A percentile compares a stretch with the other conserved stretches of the same genome.
These are phyloP conservation scores for Callimorpha dominula DNA, from an alignment of 2,888 invertebrate species.

Conservation along the genomic window DNA sequence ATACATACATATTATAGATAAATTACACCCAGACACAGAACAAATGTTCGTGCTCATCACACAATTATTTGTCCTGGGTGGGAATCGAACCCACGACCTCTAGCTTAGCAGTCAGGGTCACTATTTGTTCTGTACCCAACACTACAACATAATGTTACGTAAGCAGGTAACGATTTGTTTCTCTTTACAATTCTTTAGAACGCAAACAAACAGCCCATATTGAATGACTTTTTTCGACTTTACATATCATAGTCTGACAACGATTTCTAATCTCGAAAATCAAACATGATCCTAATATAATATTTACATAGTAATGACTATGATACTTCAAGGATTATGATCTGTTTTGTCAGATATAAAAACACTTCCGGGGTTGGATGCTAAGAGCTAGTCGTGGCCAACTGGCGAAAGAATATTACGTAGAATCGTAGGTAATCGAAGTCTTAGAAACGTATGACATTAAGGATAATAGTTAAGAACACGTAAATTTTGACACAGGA, in stretches of 20 bases:
- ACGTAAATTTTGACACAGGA: background rate
- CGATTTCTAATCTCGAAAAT: conserved; percentile 7
- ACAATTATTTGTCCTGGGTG: no score
- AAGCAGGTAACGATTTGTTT: conserved; percentile 9
- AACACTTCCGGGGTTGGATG: background rate
- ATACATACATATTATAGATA: no score
- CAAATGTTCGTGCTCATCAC: no score
- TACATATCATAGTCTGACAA: background rate
- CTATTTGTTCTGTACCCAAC: background rate
- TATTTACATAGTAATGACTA: conserved; percentile 7
- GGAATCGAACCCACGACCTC: no score
- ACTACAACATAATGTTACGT: conserved; percentile 5
- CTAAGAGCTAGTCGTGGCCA: background rate
- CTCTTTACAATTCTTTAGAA: conserved; percentile 6
- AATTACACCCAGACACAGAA: no score
- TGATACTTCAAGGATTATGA: background rate
- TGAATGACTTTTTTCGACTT: conserved; percentile 3
- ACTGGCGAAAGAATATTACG: no score
- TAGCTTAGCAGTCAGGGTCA: no score
- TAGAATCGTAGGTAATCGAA: background rate
- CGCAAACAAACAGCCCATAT: conserved; percentile 8
- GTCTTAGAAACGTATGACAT: background rate
- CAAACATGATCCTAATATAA: conserved; percentile 20
- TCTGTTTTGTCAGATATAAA: conserved; percentile 3
- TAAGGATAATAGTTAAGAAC: background rate